Evolutionary conservation across 2,888 invertebrate genomes (phyloP).

Genomic region (Halocaridina rubra): DNA sequence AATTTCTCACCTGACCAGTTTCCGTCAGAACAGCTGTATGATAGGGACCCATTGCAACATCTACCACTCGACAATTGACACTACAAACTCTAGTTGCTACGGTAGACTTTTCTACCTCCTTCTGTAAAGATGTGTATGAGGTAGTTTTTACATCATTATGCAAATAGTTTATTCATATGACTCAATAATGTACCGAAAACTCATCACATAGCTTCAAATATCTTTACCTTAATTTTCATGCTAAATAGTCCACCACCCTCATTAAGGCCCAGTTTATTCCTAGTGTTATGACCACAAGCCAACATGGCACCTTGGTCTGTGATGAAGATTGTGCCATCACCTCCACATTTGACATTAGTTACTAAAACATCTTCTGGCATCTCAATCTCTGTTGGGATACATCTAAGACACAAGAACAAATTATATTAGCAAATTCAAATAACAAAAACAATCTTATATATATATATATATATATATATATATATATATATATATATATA

Average conservation of each 20-base stretch:
- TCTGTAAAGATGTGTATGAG: conserved; percentile 18
- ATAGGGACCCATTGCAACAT: conserved; percentile 74
- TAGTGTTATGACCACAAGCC: conserved; percentile 75
- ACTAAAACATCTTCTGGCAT: conserved; percentile 71
- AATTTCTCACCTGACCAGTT: conserved; percentile 73
- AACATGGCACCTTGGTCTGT: conserved; percentile 74
- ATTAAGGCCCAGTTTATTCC: conserved; percentile 66
- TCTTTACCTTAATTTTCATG: conserved; percentile 40
- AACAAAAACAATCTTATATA: too few species aligned
- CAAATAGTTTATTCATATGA: not conserved
- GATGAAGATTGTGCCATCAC: conserved; percentile 75
- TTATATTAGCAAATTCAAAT: too few species aligned
- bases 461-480: not conserved
- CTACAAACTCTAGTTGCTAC: conserved; percentile 70
- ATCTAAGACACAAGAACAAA: too few species aligned
- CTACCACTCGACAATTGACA: conserved; percentile 73
- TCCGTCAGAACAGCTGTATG: conserved; percentile 76
- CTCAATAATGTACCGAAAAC: not conserved
- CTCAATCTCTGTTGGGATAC: conserved; percentile 70
- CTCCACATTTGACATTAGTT: conserved; percentile 74
- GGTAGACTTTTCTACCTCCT: conserved; percentile 69
- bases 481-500: not conserved
- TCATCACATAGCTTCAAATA: not conserved
- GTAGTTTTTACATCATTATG: conserved; percentile 65
- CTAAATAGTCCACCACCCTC: conserved; percentile 47